phyloP scores from a whole-genome alignment of 2,888 invertebrate genomes.

The Platypus cylindrus region DNA sequence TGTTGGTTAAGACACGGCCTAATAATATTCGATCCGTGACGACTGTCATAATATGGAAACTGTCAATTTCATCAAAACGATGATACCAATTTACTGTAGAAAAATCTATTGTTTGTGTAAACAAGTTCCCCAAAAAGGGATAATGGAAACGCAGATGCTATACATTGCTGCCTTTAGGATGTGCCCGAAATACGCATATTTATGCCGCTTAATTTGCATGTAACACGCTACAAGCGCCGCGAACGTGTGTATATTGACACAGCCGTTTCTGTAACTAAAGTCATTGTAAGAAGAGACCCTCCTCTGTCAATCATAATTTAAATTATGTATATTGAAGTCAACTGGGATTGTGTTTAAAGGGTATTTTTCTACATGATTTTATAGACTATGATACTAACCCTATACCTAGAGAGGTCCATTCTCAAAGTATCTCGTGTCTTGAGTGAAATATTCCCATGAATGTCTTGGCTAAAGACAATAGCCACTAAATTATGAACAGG shows the following conservation, averaged over 20 bases:
- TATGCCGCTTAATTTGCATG: conserved; percentile 36
- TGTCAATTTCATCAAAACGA: conserved; percentile 26
- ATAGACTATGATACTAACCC: too few relatives aligned
- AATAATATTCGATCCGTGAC: conserved; percentile 7
- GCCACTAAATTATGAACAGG: too few relatives aligned
- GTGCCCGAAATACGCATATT: conserved; percentile 35
- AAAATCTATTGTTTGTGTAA: conserved; percentile 33
- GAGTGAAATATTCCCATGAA: too few relatives aligned
- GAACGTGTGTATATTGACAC: conserved; percentile 31
- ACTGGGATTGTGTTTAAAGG: too few relatives aligned
- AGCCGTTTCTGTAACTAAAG: conserved; percentile 28
- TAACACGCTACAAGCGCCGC: conserved; percentile 32
- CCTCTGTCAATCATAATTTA: conserved; percentile 29
- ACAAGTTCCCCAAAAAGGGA: conserved; percentile 31
- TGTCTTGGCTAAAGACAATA: too few relatives aligned
- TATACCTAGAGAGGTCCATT: too few relatives aligned
- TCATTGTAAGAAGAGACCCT: conserved; percentile 17
- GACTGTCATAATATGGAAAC: conserved; percentile 17
- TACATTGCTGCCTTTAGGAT: conserved; percentile 22
- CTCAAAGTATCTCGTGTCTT: too few relatives aligned
- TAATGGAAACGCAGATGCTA: conserved; percentile 21
- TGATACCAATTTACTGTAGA: conserved; percentile 21
- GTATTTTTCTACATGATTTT: too few relatives aligned
- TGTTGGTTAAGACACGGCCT: conserved; percentile 5
- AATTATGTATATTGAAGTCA: too few relatives aligned